Evolutionary conservation across 30 jellyfish, hydroid and myxozoan species (phyloP).

Genomic region (Chironex yamaguchii): DNA sequence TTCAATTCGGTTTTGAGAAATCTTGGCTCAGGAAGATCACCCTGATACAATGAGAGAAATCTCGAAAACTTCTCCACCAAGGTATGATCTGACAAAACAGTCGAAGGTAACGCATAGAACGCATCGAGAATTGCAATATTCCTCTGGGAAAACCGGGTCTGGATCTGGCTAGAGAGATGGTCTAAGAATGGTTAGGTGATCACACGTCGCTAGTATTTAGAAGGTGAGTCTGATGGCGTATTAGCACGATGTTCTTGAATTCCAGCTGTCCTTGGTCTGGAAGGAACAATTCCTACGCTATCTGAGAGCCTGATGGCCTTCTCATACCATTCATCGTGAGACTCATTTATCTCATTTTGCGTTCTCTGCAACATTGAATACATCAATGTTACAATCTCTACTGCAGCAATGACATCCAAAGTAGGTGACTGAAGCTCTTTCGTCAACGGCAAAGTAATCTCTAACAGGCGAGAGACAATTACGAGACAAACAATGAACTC

Average conservation of each 20-base stretch:
- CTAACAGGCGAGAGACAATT: conserved; percentile 43
- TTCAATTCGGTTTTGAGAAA: conserved; percentile 39
- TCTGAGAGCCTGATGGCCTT: conserved; percentile 15
- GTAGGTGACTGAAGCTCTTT: conserved; percentile 41
- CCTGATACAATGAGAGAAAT: conserved; percentile 15
- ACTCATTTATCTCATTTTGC: not conserved
- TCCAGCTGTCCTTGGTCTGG: conserved; percentile 45
- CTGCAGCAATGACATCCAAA: conserved; percentile 19
- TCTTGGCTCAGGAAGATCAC: conserved; percentile 66
- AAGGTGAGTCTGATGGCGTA: not conserved
- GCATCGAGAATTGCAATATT: conserved; percentile 8
- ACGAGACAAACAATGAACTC: conserved; percentile 12
- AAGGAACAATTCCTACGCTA: conserved; percentile 31
- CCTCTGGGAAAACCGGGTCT: conserved; percentile 33
- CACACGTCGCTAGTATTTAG: conserved; percentile 22
- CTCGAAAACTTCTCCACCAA: conserved; percentile 36
- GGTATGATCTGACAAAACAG: not conserved
- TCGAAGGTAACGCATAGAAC: conserved; percentile 44
- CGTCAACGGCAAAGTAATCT: conserved; percentile 36
- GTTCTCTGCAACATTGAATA: conserved; percentile 1
- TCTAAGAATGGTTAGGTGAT: conserved; percentile 30
- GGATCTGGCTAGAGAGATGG: conserved; percentile 30
- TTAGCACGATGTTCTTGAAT: conserved; percentile 21
- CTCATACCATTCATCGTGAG: conserved; percentile 18
- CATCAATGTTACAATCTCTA: not conserved